Percentiles rank a stretch among this genome's conserved stretches.
Evolutionary conservation across 2,113 vertebrate species (phyloP).

Genomic region (Pachyramphus minor): DNA sequence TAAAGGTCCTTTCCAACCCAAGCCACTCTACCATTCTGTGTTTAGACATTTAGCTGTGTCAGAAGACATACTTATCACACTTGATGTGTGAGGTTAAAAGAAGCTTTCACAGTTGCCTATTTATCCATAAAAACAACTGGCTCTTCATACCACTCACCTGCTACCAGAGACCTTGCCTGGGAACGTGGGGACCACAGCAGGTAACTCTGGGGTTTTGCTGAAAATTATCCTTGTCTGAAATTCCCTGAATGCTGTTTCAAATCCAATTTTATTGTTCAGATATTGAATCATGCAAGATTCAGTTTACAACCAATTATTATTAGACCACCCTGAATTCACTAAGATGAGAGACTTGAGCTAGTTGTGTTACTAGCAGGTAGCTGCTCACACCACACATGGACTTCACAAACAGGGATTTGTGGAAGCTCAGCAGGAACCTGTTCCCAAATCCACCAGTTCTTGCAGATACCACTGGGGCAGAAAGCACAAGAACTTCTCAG

Average conservation of each 20-base stretch:
- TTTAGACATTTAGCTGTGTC: background rate
- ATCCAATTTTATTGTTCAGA: background rate
- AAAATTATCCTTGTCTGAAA: background rate
- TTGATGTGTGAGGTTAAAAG: background rate
- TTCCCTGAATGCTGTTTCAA: background rate
- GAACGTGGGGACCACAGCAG: background rate
- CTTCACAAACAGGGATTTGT: rapidly evolving
- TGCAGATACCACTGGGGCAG: background rate
- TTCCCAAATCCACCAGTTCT: background rate
- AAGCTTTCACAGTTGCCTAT: background rate
- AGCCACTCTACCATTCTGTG: background rate
- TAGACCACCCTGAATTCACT: background rate
- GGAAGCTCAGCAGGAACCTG: background rate
- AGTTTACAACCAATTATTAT: background rate
- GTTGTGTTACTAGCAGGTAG: background rate
- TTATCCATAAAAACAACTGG: background rate
- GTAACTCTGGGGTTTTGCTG: background rate
- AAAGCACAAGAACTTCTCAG: background rate
- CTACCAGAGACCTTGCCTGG: background rate
- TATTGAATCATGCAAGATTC: background rate
- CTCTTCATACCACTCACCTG: background rate
- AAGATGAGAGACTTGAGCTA: background rate
- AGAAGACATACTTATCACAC: background rate
- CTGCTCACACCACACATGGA: background rate
- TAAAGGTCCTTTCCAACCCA: background rate